A percentile compares a stretch with the other conserved stretches of the same genome.
phyloP scores from a whole-genome alignment of 1,140 invertebrate species.

The Bombus impatiens region DNA sequence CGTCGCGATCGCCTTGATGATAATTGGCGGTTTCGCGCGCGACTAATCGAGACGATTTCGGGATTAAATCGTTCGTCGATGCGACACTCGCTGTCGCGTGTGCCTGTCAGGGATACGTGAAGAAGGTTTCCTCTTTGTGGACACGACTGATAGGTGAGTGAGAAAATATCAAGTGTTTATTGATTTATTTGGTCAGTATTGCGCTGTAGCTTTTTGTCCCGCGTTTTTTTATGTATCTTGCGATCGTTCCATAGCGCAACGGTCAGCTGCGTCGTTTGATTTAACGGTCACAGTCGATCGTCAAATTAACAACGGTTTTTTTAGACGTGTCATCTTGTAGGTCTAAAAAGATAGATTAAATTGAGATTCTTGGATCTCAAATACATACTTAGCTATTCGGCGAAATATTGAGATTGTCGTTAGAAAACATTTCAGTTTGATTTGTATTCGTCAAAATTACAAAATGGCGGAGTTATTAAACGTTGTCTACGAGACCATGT shows the following conservation, averaged over 20 bases:
- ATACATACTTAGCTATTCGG: not conserved
- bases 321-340: too few relatives aligned
- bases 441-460: not conserved
- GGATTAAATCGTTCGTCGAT: conserved; percentile 43
- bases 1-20: conserved; percentile 20
- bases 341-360: too few relatives aligned
- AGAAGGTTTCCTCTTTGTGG: not conserved
- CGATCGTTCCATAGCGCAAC: not conserved
- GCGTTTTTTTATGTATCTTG: not conserved
- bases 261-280: not conserved
- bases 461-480: not conserved
- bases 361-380: too few relatives aligned
- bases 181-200: not conserved
- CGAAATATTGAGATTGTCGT: not conserved
- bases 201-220: not conserved
- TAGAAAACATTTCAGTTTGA: not conserved
- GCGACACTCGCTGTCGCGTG: conserved; percentile 24
- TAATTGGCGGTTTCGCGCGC: not conserved
- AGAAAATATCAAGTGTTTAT: not conserved
- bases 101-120: conserved; percentile 46
- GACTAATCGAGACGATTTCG: conserved; percentile 27
- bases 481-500: too few relatives aligned
- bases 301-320: too few relatives aligned
- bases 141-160: conserved; percentile 20
- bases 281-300: too few relatives aligned